These are phyloP conservation scores for Babylonia areolata DNA, from an alignment of 1,140 invertebrate genomes.

Conservation along the genomic window DNA sequence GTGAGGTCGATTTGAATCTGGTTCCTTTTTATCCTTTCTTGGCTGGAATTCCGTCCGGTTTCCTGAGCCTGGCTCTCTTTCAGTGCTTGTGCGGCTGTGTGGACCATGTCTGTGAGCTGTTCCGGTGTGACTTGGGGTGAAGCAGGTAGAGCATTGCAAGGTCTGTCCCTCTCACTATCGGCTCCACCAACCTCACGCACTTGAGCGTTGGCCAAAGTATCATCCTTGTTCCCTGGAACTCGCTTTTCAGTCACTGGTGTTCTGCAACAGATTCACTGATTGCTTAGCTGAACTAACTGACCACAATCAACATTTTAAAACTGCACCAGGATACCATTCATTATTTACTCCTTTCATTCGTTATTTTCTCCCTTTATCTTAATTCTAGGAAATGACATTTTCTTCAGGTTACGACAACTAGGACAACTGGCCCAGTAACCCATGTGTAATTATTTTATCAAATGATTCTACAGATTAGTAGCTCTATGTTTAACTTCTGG, in stretches of 20 bases:
- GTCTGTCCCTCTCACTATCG: too few relatives aligned
- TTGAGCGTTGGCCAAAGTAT: background rate
- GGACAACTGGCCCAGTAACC: too few relatives aligned
- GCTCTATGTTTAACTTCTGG: too few relatives aligned
- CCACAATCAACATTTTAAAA: too few relatives aligned
- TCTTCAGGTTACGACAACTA: too few relatives aligned
- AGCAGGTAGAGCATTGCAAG: background rate
- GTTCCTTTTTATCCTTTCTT: background rate
- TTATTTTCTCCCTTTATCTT: too few relatives aligned
- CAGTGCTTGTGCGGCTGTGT: background rate
- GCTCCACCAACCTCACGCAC: background rate
- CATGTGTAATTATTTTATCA: too few relatives aligned
- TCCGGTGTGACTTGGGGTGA: background rate
- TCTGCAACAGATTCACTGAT: background rate
- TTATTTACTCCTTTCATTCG: too few relatives aligned
- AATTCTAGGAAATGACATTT: too few relatives aligned
- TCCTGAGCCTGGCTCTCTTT: background rate
- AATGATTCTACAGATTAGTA: too few relatives aligned
- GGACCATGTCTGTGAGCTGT: constrained; percentile 2
- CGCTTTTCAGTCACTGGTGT: background rate
- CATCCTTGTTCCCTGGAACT: background rate
- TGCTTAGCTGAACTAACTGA: background rate
- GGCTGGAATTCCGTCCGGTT: background rate
- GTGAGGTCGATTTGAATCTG: constrained; percentile 12
- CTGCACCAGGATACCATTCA: too few relatives aligned